Base-by-base conservation (phyloP, 2,888 invertebrate species). In the Euspilapteryx auroguttella region DNA sequence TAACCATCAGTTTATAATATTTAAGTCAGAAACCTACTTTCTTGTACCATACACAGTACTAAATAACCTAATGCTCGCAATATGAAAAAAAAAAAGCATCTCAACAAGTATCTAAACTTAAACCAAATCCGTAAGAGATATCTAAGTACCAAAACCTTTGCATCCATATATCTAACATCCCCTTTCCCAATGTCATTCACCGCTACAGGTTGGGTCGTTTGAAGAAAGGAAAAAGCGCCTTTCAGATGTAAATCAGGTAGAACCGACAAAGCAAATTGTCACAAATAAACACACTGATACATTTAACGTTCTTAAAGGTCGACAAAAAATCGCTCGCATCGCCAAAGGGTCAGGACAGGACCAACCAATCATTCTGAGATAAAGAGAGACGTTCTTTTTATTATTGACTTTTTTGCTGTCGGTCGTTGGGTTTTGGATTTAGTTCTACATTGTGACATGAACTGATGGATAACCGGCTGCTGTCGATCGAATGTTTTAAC, bases 211-310 rank as follows among this genome's bases (percentile, higher is more conserved):
- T 62, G 62, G 57, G 52, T 45, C 47, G 47, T 46, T 54, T 45
- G 9, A 5, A 25, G n/a, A 25, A 25, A 17, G 35, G 63, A 69
- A 66, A 65, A 63, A 53, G 41, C 49, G 45, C 55, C 49, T 66
- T 73, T 75, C 62, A 71, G 73, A 75, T 75, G 73, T 69, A 71
- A 75, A 75, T 75, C 61, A 52, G 55, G 51, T 58, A 49, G 53
- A 62, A 65, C 75, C 75, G 75, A 73, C 75, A 75, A 75, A 75
- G 75, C 71, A 75, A 75, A 75, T 75, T 75, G 73, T 73, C 75
- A 73, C 73, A 75, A 75, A 75, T 73, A 75, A 73, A 73, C 75
- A 73, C 75, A 73, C 57, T 55, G 69, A 66, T 71, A 62, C 66
- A 55, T 64, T 61, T 54, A 43, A 50, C 58, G 68, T 69, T 68